Evolutionary conservation across 2,113 vertebrate species (phyloP).

Genomic region (Pelobates fuscus): DNA sequence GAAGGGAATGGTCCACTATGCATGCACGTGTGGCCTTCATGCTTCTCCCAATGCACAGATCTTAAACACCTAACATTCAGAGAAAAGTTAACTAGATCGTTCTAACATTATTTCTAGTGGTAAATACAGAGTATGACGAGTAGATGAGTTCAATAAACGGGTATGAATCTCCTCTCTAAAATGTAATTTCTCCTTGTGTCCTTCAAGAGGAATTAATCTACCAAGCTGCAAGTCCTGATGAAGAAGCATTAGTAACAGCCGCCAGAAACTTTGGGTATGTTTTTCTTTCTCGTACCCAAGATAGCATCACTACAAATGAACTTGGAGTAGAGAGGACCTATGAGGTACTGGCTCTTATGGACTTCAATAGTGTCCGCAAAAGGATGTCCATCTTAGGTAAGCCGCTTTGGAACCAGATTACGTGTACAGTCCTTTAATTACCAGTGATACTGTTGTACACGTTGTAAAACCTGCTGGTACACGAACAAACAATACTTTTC

Average conservation of each 20-base stretch:
- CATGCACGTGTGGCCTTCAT: too few species aligned
- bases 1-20: too few species aligned
- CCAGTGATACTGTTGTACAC: neutral
- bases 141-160: too few species aligned
- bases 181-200: neutral
- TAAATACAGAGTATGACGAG: too few species aligned
- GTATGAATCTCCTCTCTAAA: neutral
- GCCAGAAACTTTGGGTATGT: constrained; percentile 85
- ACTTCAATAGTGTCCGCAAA: constrained; percentile 88
- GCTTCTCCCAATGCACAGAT: too few species aligned
- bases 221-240: constrained; percentile 90
- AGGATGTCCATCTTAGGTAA: constrained; percentile 93
- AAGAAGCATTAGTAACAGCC: constrained; percentile 83
- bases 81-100: too few species aligned
- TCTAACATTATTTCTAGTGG: too few species aligned
- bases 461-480: neutral
- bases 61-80: too few species aligned
- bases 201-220: constrained; percentile 77
- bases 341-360: constrained; percentile 82
- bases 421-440: neutral
- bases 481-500: neutral
- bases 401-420: constrained; percentile 30
- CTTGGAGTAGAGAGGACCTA: constrained; percentile 76
- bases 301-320: constrained; percentile 80
- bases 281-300: constrained; percentile 82